These are phyloP conservation scores for Loxodonta africana DNA, from an alignment of 2,113 vertebrate genomes.

Conservation along the genomic window DNA sequence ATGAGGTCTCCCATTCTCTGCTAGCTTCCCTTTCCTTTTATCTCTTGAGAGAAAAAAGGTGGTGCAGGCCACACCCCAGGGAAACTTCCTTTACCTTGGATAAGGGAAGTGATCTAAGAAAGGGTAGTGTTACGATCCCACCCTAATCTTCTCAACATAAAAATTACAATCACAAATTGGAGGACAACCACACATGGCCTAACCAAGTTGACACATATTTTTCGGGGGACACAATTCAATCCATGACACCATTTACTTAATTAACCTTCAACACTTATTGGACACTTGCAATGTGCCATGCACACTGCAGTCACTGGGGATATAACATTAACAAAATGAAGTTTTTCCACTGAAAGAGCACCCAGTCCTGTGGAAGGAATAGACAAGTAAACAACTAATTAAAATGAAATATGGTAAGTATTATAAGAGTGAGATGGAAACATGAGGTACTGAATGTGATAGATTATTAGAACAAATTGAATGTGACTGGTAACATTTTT, in stretches of 20 bases:
- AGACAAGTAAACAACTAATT: background rate
- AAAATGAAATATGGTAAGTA: background rate
- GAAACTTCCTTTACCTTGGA: too few relatives aligned
- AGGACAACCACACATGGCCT: too few relatives aligned
- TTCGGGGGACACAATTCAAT: too few relatives aligned
- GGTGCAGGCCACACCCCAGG: too few relatives aligned
- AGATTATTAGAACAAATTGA: background rate
- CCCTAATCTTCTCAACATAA: too few relatives aligned
- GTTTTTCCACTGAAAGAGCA: background rate
- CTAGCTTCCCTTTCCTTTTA: too few relatives aligned
- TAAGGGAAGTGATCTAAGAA: too few relatives aligned
- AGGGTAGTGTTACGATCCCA: too few relatives aligned
- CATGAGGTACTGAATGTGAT: background rate
- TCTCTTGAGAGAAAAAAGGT: too few relatives aligned
- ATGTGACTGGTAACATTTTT: background rate
- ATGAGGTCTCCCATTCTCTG: too few relatives aligned
- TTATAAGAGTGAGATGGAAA: background rate
- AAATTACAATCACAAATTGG: too few relatives aligned
- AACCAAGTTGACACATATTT: too few relatives aligned
- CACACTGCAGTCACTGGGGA: accelerated
- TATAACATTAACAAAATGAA: background rate
- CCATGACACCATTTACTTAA: background rate
- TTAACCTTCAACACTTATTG: background rate
- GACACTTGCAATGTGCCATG: background rate
- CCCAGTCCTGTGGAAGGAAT: background rate